Evolutionary conservation across 2,888 invertebrate genomes (phyloP).

Genomic region (Stenurella melanura): DNA sequence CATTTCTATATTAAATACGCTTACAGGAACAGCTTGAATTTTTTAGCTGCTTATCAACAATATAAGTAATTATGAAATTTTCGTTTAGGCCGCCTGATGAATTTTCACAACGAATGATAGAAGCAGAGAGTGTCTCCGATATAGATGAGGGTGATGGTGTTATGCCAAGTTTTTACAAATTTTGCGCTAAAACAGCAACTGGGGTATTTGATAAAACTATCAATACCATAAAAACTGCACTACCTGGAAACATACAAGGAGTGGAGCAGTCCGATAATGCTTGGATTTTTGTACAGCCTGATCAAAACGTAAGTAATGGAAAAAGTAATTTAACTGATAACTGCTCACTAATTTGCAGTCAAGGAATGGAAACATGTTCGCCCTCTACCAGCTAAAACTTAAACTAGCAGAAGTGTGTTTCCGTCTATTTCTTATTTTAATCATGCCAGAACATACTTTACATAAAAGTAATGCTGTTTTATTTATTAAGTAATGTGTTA

Average conservation of each 20-base stretch:
- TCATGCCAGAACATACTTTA: too few relatives aligned
- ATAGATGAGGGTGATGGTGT: slow-evolving; percentile 68
- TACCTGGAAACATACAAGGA: slow-evolving; percentile 75
- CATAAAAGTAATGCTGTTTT: too few relatives aligned
- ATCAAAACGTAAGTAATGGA: slow-evolving; percentile 66
- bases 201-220: slow-evolving; percentile 82
- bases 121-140: slow-evolving; percentile 57
- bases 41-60: neutral
- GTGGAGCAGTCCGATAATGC: slow-evolving; percentile 70
- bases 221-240: slow-evolving; percentile 84
- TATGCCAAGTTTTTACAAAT: slow-evolving; percentile 75
- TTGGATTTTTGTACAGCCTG: slow-evolving; percentile 73
- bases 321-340: too few relatives aligned
- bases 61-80: neutral
- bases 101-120: slow-evolving; percentile 52
- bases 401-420: too few relatives aligned
- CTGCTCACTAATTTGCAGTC: too few relatives aligned
- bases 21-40: neutral
- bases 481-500: too few relatives aligned
- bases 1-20: neutral
- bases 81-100: slow-evolving; percentile 63
- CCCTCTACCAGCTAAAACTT: too few relatives aligned
- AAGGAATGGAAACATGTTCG: too few relatives aligned
- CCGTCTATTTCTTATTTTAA: too few relatives aligned
- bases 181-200: slow-evolving; percentile 85